These are phyloP conservation scores for chimpanzee (Pan troglodytes) DNA, from an alignment of 2,113 vertebrate genomes.

Conservation along the genomic window NHGRI_mPanTro3-v2.1_pri NC_072420.2:43841501-43842000, in stretches of 20 bases:
- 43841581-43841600: neutral
- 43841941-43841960: neutral
- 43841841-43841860: neutral
- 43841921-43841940: too few species aligned
- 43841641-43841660: neutral
- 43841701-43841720: neutral
- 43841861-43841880: neutral
- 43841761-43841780: too few species aligned
- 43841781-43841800: accelerated
- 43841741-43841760: neutral
- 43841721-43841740: neutral
- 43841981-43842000: neutral
- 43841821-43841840: accelerated
- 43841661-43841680: neutral
- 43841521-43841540: neutral
- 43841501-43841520: neutral
- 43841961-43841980: neutral
- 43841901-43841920: too few species aligned
- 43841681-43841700: neutral
- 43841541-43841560: neutral
- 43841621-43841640: neutral
- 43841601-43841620: neutral
- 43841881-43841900: too few species aligned
- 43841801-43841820: neutral
- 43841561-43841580: neutral